Percentiles rank a stretch among this genome's conserved stretches.
These are phyloP conservation scores for Platorchestia sp. DNA, from an alignment of 1,140 invertebrate species.

Conservation along the genomic window DNA sequence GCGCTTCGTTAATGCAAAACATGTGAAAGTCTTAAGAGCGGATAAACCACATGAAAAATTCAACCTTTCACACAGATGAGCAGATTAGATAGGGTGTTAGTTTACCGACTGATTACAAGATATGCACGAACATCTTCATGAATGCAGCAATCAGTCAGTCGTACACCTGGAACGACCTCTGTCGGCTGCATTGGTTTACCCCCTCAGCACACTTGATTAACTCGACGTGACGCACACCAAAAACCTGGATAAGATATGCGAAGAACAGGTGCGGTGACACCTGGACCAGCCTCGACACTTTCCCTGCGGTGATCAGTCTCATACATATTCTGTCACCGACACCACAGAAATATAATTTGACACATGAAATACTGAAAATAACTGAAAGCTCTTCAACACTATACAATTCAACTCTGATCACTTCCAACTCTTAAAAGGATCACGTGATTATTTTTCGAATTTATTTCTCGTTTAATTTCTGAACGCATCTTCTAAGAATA, in stretches of 20 bases:
- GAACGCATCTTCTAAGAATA: neutral
- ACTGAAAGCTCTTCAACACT: neutral
- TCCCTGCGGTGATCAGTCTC: neutral
- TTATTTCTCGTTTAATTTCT: neutral
- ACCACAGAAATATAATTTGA: neutral
- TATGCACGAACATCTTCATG: too few relatives aligned
- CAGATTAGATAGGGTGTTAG: too few relatives aligned
- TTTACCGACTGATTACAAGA: too few relatives aligned
- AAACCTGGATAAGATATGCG: neutral
- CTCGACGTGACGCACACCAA: neutral
- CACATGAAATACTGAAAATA: too few relatives aligned
- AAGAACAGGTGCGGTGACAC: neutral
- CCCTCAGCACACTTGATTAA: neutral
- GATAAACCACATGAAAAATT: too few relatives aligned
- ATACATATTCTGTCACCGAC: neutral
- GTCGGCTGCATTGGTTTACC: neutral
- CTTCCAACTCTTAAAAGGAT: neutral
- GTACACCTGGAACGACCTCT: too few relatives aligned
- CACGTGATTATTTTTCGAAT: neutral
- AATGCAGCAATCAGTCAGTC: too few relatives aligned
- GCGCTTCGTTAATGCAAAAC: too few relatives aligned
- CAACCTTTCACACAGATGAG: too few relatives aligned
- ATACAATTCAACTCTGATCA: neutral
- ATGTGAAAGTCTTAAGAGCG: too few relatives aligned
- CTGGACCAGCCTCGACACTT: neutral